A percentile compares a stretch with the other conserved stretches of the same genome.
Evolutionary conservation across 2,113 vertebrate species (phyloP).

Genomic region (human (Homo sapiens)): DNA sequence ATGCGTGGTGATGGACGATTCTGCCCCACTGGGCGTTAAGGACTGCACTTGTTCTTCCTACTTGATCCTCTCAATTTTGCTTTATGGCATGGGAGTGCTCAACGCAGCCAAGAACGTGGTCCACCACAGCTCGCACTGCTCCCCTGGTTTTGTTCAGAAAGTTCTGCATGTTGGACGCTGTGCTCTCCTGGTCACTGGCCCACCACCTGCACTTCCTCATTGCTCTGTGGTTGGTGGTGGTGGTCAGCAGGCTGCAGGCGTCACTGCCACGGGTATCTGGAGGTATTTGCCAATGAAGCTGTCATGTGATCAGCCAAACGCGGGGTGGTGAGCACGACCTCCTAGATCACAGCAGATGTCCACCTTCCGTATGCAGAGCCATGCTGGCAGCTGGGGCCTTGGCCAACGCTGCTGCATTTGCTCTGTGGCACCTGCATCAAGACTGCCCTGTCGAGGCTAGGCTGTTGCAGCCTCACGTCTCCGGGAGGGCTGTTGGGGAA

Average conservation of each 20-base stretch:
- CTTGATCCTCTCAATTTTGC: not conserved
- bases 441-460: not conserved
- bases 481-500: not conserved
- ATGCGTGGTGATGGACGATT: too few relatives aligned
- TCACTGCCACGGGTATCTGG: slow-evolving; percentile 46
- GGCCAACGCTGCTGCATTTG: not conserved
- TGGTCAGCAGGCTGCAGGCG: not conserved
- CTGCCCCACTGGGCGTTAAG: fast-evolving
- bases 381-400: not conserved
- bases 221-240: too few relatives aligned
- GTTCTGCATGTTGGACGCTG: not conserved
- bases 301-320: slow-evolving; percentile 57
- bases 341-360: slow-evolving; percentile 54
- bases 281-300: slow-evolving; percentile 53
- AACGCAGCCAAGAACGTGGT: fast-evolving
- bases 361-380: not conserved
- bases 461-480: not conserved
- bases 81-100: not conserved
- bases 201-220: not conserved
- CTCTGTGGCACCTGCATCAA: not conserved
- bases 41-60: not conserved
- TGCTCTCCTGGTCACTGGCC: fast-evolving
- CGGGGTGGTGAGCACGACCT: slow-evolving; percentile 34
- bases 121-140: fast-evolving
- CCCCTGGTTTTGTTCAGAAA: fast-evolving